A percentile compares a stretch with the other conserved stretches of the same genome.
These are phyloP conservation scores for Corvus moneduloides DNA, from an alignment of 2,113 vertebrate species.

Conservation along the genomic window DNA sequence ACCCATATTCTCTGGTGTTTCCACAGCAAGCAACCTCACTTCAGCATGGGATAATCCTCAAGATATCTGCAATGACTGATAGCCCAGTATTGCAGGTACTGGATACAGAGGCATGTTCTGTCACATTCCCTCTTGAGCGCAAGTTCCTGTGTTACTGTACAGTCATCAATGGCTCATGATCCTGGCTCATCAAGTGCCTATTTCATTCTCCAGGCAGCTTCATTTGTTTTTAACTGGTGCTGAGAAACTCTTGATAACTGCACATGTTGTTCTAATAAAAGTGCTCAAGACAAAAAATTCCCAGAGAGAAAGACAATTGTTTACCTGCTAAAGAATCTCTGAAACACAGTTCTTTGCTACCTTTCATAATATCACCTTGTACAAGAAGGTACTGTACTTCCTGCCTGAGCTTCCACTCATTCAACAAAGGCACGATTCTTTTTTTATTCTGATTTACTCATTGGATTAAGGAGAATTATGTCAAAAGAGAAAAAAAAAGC, in stretches of 20 bases:
- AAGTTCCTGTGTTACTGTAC: background rate
- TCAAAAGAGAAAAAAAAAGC: background rate
- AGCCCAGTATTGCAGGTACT: background rate
- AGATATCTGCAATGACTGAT: background rate
- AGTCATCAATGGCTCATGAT: background rate
- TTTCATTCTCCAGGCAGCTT: background rate
- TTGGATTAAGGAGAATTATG: background rate
- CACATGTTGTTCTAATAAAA: background rate
- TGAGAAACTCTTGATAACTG: background rate
- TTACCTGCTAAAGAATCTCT: background rate
- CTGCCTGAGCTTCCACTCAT: background rate
- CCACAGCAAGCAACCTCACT: background rate
- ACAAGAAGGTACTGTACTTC: background rate
- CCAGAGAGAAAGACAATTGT: background rate
- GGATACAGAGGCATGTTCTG: background rate
- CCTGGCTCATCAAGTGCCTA: background rate
- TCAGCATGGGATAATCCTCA: background rate
- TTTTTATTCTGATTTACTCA: background rate
- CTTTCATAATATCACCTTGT: background rate
- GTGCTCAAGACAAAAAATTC: background rate
- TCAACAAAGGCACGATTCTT: background rate
- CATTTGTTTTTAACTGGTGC: background rate
- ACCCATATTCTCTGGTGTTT: background rate
- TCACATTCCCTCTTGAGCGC: background rate
- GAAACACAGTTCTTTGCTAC: background rate